Conservation (phyloP, 2,797 vertebrate species). For the Acanthurus lineatus region DNA sequence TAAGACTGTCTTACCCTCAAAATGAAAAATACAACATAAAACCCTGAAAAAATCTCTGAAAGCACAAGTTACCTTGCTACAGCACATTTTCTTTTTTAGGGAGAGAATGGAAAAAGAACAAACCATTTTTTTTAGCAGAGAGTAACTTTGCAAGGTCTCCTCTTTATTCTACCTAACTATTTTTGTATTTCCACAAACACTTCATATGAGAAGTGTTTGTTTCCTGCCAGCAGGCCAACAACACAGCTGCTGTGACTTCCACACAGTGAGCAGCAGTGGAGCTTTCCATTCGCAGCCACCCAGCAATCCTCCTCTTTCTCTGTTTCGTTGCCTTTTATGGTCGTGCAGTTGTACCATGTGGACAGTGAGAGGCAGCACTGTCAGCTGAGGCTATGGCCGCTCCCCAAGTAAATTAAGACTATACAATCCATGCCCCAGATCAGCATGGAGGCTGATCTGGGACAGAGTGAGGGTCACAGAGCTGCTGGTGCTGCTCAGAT, state of each 20-base stretch:
- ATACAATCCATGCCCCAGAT: no score
- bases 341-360: constrained; percentile 55
- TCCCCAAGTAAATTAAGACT: constrained; percentile 25
- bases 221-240: neutral
- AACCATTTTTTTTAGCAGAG: neutral
- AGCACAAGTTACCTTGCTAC: neutral
- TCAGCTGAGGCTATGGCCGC: constrained; percentile 41
- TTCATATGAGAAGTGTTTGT: neutral
- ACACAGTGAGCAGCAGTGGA: constrained; percentile 11
- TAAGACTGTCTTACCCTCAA: rapidly evolving
- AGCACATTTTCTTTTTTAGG: no score
- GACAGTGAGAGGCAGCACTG: constrained; percentile 72
- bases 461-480: constrained; percentile 5
- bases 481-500: neutral
- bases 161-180: neutral
- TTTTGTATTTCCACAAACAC: neutral
- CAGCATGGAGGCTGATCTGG: constrained; percentile 1
- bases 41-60: neutral
- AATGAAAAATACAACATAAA: neutral
- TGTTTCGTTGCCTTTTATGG: constrained; percentile 70
- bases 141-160: no score
- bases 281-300: constrained; percentile 22
- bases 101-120: neutral
- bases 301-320: constrained; percentile 20
- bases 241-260: constrained; percentile 22